Percentiles rank a stretch among this genome's conserved stretches.
Conservation (phyloP, 1,140 invertebrate genomes). For the Drosophila littoralis region DNA sequence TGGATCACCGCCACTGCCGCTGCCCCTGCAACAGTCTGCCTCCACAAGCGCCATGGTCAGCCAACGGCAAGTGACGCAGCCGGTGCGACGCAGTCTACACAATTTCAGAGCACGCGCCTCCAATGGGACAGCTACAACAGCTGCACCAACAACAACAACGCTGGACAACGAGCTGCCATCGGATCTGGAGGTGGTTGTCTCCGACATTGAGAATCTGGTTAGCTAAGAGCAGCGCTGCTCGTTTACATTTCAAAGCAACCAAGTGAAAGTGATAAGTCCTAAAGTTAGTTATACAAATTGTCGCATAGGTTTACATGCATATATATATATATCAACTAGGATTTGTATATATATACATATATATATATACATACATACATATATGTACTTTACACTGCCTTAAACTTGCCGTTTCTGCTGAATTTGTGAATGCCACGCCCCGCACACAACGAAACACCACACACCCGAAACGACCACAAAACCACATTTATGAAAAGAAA, state of each 20-base stretch:
- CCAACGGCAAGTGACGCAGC: slow-evolving; percentile 51
- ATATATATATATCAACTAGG: slow-evolving; percentile 60
- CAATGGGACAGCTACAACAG: slow-evolving; percentile 12
- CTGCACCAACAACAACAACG: slow-evolving; percentile 27
- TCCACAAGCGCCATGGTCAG: slow-evolving; percentile 60
- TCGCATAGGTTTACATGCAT: slow-evolving; percentile 75
- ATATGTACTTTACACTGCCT: slow-evolving; percentile 79
- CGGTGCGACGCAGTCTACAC: slow-evolving; percentile 62
- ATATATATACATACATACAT: slow-evolving; percentile 46
- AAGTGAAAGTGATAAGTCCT: slow-evolving; percentile 83
- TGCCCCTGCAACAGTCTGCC: slow-evolving; percentile 63
- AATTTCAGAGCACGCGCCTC: slow-evolving; percentile 55
- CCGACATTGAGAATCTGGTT: slow-evolving; percentile 83
- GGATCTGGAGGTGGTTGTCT: slow-evolving; percentile 82
- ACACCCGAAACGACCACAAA: slow-evolving; percentile 29
- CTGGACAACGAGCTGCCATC: slow-evolving; percentile 72
- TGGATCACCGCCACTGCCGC: slow-evolving; percentile 7
- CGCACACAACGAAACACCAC: slow-evolving; percentile 15
- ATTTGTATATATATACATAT: slow-evolving; percentile 56
- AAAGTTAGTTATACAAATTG: slow-evolving; percentile 83
- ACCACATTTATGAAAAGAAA: neutral
- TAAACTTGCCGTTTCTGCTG: slow-evolving; percentile 83
- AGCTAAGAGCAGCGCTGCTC: slow-evolving; percentile 68
- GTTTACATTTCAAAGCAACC: slow-evolving; percentile 63
- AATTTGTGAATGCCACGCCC: slow-evolving; percentile 77